These are phyloP conservation scores for Scolopax bukidnonensis DNA, from an alignment of 2,797 vertebrate genomes.

Conservation along the genomic window DNA sequence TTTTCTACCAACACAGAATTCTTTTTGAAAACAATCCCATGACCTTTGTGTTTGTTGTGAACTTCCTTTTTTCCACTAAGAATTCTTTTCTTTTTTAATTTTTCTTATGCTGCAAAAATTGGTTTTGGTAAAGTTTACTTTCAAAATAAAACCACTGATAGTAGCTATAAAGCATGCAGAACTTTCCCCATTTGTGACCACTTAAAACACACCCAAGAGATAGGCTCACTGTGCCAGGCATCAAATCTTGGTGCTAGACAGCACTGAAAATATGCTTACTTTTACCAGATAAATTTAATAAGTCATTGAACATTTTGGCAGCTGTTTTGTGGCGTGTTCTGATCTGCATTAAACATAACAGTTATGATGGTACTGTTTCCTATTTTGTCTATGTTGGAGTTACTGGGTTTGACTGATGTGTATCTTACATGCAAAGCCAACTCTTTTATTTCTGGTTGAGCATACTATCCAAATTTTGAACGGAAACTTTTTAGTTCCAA, in stretches of 20 bases:
- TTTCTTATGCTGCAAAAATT: background rate
- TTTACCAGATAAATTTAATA: background rate
- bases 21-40: background rate
- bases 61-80: background rate
- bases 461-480: background rate
- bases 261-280: background rate
- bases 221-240: background rate
- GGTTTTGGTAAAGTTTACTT: background rate
- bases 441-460: constrained; percentile 23
- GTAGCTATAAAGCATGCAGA: background rate
- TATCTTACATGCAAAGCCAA: too few species aligned
- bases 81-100: background rate
- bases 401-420: background rate
- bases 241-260: background rate
- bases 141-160: background rate
- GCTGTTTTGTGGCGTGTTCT: background rate
- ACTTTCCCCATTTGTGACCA: background rate
- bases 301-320: background rate
- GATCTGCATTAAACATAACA: background rate
- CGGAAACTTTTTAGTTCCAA: constrained; percentile 40
- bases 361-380: background rate
- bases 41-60: background rate
- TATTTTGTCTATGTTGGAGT: background rate
- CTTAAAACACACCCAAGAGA: background rate
- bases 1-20: background rate